These are phyloP conservation scores for Pampusana beccarii DNA, from an alignment of 2,113 vertebrate species.

Conservation along the genomic window DNA sequence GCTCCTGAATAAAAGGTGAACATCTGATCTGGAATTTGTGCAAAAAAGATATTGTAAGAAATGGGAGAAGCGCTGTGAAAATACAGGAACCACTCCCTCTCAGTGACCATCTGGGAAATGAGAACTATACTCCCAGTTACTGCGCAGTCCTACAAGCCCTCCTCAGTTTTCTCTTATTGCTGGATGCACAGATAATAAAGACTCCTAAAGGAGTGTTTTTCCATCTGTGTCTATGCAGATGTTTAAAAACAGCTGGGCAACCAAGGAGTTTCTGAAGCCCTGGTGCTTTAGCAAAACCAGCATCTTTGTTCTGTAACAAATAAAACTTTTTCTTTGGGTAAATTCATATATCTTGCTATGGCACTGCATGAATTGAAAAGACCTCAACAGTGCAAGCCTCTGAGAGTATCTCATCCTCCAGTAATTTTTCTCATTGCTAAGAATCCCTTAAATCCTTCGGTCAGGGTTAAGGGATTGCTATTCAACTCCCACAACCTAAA, in stretches of 20 bases:
- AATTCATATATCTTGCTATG: background rate
- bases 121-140: background rate
- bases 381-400: background rate
- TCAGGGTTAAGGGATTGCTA: background rate
- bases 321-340: accelerated
- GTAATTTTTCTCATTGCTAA: background rate
- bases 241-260: slow-evolving; percentile 36
- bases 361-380: background rate
- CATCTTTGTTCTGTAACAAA: background rate
- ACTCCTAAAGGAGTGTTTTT: slow-evolving; percentile 43
- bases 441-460: background rate
- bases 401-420: background rate
- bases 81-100: background rate
- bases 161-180: background rate
- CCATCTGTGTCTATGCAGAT: slow-evolving; percentile 27
- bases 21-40: background rate
- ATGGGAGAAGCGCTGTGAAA: background rate
- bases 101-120: background rate
- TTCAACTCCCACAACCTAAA: background rate
- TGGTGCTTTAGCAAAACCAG: background rate
- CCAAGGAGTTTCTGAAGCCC: background rate
- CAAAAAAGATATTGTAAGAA: background rate
- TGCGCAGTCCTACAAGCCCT: background rate
- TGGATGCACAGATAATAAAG: slow-evolving; percentile 24
- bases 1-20: background rate